These are phyloP conservation scores for Leucophora obtusa DNA, from an alignment of 2,888 invertebrate genomes.

Conservation along the genomic window DNA sequence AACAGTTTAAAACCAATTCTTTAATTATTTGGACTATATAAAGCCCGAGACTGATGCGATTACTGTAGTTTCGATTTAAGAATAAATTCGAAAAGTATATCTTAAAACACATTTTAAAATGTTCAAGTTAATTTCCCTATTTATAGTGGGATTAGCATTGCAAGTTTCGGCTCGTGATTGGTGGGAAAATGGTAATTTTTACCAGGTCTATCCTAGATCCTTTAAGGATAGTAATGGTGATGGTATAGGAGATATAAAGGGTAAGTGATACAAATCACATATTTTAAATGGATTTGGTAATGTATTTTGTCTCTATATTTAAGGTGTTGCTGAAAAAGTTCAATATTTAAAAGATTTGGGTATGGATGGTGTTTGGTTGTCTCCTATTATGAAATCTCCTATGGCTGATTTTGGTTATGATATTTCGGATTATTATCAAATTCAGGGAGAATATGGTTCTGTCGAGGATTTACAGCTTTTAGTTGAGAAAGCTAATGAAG, in stretches of 20 bases:
- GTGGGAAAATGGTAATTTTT: slow-evolving; percentile 90
- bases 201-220: slow-evolving; percentile 91
- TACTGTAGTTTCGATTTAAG: background rate
- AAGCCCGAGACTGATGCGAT: too few species aligned
- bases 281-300: background rate
- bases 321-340: slow-evolving; percentile 82
- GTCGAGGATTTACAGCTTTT: slow-evolving; percentile 84
- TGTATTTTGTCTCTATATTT: background rate
- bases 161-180: slow-evolving; percentile 80
- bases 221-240: slow-evolving; percentile 90
- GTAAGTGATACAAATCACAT: slow-evolving; percentile 26
- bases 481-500: slow-evolving; percentile 80
- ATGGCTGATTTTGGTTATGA: slow-evolving; percentile 90
- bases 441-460: slow-evolving; percentile 85
- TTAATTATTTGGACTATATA: too few species aligned
- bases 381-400: slow-evolving; percentile 87
- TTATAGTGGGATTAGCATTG: slow-evolving; percentile 30
- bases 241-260: slow-evolving; percentile 89
- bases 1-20: too few species aligned
- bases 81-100: background rate
- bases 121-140: slow-evolving; percentile 29
- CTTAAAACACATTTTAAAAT: slow-evolving; percentile 23
- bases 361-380: slow-evolving; percentile 85
- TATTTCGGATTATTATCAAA: slow-evolving; percentile 83
- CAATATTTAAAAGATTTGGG: slow-evolving; percentile 84